phyloP scores from a whole-genome alignment of 2,888 invertebrate species.

The Sphaerophoria rueppellii region DNA sequence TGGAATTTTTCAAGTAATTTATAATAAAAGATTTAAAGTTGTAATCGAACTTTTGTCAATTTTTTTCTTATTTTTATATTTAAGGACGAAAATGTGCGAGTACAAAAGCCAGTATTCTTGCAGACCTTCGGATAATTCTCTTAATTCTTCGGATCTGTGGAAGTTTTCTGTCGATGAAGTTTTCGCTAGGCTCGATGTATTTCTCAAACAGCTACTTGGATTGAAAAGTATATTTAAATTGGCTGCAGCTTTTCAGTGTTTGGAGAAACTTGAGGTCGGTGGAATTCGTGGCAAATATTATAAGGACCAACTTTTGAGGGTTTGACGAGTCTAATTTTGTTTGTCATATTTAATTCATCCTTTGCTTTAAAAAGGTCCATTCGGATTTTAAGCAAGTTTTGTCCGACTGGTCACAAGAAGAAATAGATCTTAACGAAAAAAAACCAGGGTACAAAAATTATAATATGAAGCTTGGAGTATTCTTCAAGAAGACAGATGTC shows the following conservation, averaged over 20 bases:
- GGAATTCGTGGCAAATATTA: constrained; percentile 79
- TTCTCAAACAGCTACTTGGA: constrained; percentile 86
- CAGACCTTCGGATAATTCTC: constrained; percentile 68
- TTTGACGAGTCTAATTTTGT: constrained; percentile 54
- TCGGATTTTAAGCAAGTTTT: constrained; percentile 79
- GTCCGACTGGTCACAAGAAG: constrained; percentile 79
- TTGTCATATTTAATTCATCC: background rate
- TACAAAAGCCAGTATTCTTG: constrained; percentile 78
- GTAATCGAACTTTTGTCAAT: background rate
- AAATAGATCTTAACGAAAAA: constrained; percentile 77
- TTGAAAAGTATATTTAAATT: constrained; percentile 89
- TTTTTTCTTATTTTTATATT: constrained; percentile 21
- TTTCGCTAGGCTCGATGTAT: constrained; percentile 87
- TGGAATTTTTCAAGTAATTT: constrained; percentile 85
- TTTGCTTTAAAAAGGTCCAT: constrained; percentile 75
- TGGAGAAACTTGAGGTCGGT: constrained; percentile 93
- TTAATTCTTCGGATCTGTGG: constrained; percentile 83
- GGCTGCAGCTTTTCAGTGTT: constrained; percentile 91
- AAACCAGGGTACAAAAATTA: constrained; percentile 81
- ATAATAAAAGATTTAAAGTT: background rate
- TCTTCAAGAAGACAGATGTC: constrained; percentile 80
- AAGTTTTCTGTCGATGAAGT: constrained; percentile 89
- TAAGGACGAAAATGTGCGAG: constrained; percentile 77
- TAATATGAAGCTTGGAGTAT: constrained; percentile 83
- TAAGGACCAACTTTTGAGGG: constrained; percentile 78